Conservation (phyloP, 2,888 invertebrate genomes). For the Cylloceria caligata region DNA sequence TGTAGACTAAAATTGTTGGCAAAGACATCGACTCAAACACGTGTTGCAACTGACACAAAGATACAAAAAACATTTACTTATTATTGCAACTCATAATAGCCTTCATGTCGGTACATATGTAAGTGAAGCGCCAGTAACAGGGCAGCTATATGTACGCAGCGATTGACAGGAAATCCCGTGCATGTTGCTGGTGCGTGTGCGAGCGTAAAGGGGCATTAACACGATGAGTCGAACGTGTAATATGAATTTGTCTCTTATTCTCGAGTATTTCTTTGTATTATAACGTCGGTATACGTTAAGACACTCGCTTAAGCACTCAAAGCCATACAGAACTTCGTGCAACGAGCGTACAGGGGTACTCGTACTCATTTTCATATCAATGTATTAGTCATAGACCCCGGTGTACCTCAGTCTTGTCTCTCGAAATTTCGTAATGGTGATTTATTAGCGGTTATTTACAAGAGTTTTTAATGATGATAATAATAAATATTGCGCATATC, state of each 20-base stretch:
- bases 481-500: conserved; percentile 31
- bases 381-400: conserved; percentile 7
- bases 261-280: conserved; percentile 7
- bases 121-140: background rate
- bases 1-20: background rate
- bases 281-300: background rate
- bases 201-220: conserved; percentile 43
- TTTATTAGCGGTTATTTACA: conserved; percentile 71
- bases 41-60: conserved; percentile 71
- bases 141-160: background rate
- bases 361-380: conserved; percentile 16
- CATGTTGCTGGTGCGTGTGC: conserved; percentile 2
- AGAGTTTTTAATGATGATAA: conserved; percentile 61
- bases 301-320: background rate
- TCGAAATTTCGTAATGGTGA: conserved; percentile 67
- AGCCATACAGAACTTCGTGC: background rate
- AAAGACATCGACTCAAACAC: conserved; percentile 43
- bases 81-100: conserved; percentile 66
- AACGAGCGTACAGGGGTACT: background rate
- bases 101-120: conserved; percentile 4
- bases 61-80: conserved; percentile 22
- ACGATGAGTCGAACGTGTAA: conserved; percentile 37
- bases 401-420: conserved; percentile 27
- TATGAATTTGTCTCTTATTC: conserved; percentile 18
- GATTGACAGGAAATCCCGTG: conserved; percentile 13